Evolutionary conservation across 2,888 invertebrate genomes (phyloP).

Genomic region (Lasius platythorax): DNA sequence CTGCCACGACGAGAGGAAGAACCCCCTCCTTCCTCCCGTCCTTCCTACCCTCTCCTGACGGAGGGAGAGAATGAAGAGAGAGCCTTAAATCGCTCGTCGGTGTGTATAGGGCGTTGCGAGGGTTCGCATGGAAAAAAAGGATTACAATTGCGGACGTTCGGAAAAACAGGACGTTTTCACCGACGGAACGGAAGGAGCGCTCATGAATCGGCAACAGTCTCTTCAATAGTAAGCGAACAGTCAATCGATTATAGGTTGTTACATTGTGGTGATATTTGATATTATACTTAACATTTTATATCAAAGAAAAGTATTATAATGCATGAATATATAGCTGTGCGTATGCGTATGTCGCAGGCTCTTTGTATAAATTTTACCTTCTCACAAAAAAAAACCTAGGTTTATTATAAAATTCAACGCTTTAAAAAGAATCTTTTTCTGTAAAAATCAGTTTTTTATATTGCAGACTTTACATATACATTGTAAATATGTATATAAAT

Average conservation of each 20-base stretch:
- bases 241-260: not conserved
- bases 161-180: conserved; percentile 15
- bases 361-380: not conserved
- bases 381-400: not conserved
- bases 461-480: no score
- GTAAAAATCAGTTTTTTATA: no score
- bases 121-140: conserved; percentile 64
- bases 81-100: conserved; percentile 38
- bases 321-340: not conserved
- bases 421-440: not conserved
- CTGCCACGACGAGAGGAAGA: conserved; percentile 39
- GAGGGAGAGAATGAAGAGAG: not conserved
- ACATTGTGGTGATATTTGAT: not conserved
- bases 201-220: not conserved
- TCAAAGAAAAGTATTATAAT: not conserved
- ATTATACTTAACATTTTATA: not conserved
- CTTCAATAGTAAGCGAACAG: not conserved
- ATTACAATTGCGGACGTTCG: conserved; percentile 43
- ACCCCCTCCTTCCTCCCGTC: not conserved
- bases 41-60: not conserved
- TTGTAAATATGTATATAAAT: no score
- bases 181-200: not conserved
- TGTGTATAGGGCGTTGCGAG: conserved; percentile 42
- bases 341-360: not conserved
- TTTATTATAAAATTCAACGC: not conserved